Conservation (phyloP, 2,113 vertebrate genomes). For the Sula dactylatra region DNA sequence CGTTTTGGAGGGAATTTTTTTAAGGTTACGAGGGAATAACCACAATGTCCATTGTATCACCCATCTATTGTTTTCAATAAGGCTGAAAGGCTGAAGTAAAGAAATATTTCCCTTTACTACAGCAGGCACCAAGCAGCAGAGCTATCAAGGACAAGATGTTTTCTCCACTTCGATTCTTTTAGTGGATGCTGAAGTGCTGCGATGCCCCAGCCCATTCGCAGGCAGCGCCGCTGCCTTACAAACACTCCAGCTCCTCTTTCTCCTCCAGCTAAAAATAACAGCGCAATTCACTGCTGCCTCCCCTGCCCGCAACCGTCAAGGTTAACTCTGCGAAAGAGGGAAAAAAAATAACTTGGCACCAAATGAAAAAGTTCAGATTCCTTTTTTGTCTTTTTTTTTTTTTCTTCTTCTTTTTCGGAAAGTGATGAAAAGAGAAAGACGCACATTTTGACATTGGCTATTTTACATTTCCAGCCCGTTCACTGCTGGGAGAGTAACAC, state of each 20-base stretch:
- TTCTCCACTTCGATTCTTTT: background rate
- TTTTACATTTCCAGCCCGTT: background rate
- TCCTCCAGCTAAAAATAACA: constrained; percentile 55
- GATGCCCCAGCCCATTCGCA: background rate
- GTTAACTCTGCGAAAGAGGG: constrained; percentile 3
- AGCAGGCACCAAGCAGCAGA: background rate
- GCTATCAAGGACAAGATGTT: background rate
- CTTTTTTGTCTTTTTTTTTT: background rate
- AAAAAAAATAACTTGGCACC: background rate
- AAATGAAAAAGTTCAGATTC: background rate
- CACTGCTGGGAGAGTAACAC: background rate
- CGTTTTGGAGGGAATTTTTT: background rate
- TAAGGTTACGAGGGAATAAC: background rate
- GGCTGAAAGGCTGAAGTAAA: background rate
- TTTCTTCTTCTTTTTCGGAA: background rate
- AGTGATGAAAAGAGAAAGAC: background rate
- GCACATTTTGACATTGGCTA: background rate
- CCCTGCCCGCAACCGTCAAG: constrained; percentile 28
- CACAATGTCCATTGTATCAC: background rate
- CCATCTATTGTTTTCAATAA: background rate
- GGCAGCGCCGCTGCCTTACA: background rate
- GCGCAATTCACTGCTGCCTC: background rate
- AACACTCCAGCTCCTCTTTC: background rate
- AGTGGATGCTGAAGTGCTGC: background rate
- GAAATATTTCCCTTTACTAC: background rate